Conservation (phyloP, 2,888 invertebrate genomes). For the Megalurothrips usitatus region DNA sequence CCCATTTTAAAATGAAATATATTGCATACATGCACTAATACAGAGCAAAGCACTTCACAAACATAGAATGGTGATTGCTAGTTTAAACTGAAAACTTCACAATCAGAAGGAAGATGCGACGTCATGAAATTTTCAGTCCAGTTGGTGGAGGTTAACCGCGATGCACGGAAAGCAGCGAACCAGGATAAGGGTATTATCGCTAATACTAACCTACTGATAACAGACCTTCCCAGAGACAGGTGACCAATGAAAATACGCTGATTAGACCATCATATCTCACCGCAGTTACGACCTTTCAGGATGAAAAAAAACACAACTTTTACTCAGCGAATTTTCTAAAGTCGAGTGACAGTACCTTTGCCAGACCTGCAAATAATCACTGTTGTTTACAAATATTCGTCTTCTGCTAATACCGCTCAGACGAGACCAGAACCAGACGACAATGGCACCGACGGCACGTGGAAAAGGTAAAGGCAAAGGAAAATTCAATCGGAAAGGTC, state of each 20-base stretch:
- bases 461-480: neutral
- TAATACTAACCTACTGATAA: too few relatives aligned
- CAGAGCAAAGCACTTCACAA: neutral
- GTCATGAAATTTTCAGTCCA: neutral
- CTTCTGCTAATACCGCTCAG: neutral
- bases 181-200: too few relatives aligned
- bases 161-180: neutral
- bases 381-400: neutral
- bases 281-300: too few relatives aligned
- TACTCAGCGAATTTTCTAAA: too few relatives aligned
- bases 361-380: neutral
- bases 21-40: neutral
- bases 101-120: neutral
- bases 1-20: neutral
- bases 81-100: neutral
- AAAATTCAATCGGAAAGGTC: neutral
- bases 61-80: too few relatives aligned
- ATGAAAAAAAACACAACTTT: too few relatives aligned
- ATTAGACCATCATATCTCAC: too few relatives aligned
- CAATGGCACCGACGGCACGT: conserved; percentile 1
- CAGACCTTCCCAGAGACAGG: too few relatives aligned
- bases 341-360: too few relatives aligned
- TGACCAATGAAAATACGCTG: too few relatives aligned
- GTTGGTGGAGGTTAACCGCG: neutral
- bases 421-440: neutral